A percentile compares a stretch with the other conserved stretches of the same genome.
Conservation (phyloP, 2,797 vertebrate genomes). For the Semotilus atromaculatus region DNA sequence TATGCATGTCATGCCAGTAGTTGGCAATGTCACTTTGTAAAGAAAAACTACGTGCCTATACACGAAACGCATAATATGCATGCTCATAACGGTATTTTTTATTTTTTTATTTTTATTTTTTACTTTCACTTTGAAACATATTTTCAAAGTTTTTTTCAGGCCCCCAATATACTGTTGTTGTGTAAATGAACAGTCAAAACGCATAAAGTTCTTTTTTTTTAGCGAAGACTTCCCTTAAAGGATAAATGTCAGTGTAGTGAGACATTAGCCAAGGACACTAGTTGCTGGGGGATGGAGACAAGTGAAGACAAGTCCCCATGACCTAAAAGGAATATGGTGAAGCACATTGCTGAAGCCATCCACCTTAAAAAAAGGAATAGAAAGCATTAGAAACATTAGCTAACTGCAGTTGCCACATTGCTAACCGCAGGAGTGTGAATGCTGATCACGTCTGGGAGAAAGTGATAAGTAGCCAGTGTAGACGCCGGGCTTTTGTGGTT, state of each 20-base stretch:
- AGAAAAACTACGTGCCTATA: background rate
- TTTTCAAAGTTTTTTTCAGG: background rate
- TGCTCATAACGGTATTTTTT: background rate
- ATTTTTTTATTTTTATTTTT: no score
- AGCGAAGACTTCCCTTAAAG: background rate
- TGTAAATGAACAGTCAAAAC: background rate
- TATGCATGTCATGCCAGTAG: background rate
- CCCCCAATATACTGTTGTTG: background rate
- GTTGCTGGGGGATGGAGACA: background rate
- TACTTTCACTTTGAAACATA: no score
- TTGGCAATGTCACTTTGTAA: background rate
- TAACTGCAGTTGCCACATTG: slow-evolving; percentile 72
- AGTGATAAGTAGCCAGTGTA: background rate
- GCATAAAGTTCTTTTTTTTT: no score
- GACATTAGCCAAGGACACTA: background rate
- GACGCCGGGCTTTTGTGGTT: background rate
- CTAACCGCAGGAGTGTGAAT: slow-evolving; percentile 19
- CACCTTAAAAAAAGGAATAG: slow-evolving; percentile 17
- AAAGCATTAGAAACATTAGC: slow-evolving; percentile 28
- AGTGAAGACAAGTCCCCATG: background rate
- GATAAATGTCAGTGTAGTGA: background rate
- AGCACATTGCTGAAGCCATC: slow-evolving; percentile 19
- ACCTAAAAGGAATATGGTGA: background rate
- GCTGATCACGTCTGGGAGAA: background rate
- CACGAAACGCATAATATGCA: background rate